These are phyloP conservation scores for Lophotriccus pileatus DNA, from an alignment of 2,797 vertebrate species.

Conservation along the genomic window DNA sequence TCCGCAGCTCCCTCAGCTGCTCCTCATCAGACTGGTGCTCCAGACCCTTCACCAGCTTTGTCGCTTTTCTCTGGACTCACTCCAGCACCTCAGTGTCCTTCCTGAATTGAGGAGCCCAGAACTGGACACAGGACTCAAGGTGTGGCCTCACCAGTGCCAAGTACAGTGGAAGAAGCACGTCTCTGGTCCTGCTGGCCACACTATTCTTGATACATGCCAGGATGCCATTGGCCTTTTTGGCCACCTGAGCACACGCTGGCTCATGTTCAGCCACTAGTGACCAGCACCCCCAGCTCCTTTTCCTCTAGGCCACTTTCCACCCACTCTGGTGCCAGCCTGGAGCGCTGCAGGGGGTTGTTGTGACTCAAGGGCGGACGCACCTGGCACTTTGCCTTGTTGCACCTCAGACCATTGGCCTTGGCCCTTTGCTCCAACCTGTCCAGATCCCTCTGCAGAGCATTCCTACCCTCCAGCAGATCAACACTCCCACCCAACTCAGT, in stretches of 20 bases:
- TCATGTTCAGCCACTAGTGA: background rate
- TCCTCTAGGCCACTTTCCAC: background rate
- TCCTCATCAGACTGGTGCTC: background rate
- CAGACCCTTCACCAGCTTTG: background rate
- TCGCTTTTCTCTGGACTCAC: background rate
- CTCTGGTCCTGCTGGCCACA: background rate
- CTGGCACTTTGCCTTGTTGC: background rate
- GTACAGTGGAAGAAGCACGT: background rate
- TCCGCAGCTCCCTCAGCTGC: background rate
- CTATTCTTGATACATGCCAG: background rate
- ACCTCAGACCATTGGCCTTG: fast-evolving
- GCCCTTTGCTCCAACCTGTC: background rate
- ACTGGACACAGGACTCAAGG: fast-evolving
- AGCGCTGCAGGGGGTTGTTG: background rate
- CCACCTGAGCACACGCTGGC: background rate
- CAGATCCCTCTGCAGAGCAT: background rate
- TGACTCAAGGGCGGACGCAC: background rate
- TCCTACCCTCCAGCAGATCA: background rate
- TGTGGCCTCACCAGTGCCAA: background rate
- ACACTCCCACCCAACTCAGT: background rate
- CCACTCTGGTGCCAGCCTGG: background rate
- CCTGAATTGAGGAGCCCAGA: background rate
- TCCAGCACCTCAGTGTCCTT: background rate
- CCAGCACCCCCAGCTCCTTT: background rate
- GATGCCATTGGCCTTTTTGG: background rate